Conservation (phyloP, 1,140 invertebrate genomes). For the Bursaphelenchus mucronatus region DNA sequence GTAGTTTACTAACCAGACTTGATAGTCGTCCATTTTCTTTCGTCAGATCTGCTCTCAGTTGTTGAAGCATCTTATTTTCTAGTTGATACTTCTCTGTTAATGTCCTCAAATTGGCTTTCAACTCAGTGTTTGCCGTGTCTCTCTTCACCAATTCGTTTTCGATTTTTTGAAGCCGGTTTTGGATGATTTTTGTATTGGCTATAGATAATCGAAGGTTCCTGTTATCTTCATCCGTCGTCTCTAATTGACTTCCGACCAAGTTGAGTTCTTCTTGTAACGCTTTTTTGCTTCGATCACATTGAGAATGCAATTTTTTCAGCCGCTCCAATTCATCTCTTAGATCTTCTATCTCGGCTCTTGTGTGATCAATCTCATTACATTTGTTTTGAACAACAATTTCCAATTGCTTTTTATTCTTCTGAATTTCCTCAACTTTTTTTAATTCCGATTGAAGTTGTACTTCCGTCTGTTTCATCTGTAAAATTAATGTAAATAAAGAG, state of each 20-base stretch:
- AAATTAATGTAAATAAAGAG: neutral
- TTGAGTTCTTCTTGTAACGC: slow-evolving; percentile 27
- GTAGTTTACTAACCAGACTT: slow-evolving; percentile 35
- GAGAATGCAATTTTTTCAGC: neutral
- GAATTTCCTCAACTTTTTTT: neutral
- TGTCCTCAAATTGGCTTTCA: slow-evolving; percentile 21
- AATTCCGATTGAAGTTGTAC: slow-evolving; percentile 11
- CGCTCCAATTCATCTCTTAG: neutral
- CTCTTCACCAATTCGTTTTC: slow-evolving; percentile 28
- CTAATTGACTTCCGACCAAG: slow-evolving; percentile 3
- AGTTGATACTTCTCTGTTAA: slow-evolving; percentile 22
- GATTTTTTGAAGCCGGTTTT: slow-evolving; percentile 16
- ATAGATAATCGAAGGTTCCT: too few relatives aligned
- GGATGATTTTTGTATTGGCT: neutral
- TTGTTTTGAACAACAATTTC: neutral
- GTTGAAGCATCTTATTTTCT: slow-evolving; percentile 25
- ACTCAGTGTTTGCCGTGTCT: slow-evolving; percentile 3
- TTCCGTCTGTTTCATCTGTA: slow-evolving; percentile 5
- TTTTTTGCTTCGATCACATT: slow-evolving; percentile 10
- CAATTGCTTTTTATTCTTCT: slow-evolving; percentile 1
- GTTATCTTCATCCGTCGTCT: slow-evolving; percentile 29
- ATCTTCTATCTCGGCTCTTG: neutral
- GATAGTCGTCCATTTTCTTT: slow-evolving; percentile 28
- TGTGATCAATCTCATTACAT: neutral
- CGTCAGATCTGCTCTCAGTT: slow-evolving; percentile 34